Conservation (phyloP, 1,140 invertebrate species). For the Agrilus planipennis region DNA sequence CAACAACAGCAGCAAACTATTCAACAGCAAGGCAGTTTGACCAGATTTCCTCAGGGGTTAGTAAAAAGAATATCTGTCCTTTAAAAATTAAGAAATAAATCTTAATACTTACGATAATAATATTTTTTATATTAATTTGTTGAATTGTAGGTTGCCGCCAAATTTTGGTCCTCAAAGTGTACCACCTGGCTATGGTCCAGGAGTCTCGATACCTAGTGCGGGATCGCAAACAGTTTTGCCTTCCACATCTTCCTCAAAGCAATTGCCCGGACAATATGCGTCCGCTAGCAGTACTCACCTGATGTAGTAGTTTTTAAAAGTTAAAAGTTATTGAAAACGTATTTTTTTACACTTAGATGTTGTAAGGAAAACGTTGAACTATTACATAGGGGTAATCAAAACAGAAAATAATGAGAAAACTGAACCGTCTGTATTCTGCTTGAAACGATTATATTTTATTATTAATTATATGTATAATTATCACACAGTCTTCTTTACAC, state of each 20-base stretch:
- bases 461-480: too few relatives aligned
- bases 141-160: conserved; percentile 5
- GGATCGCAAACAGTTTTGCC: conserved; percentile 10
- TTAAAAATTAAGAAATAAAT: not conserved
- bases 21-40: conserved; percentile 4
- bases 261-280: conserved; percentile 7
- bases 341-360: conserved; percentile 4
- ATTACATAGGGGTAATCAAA: too few relatives aligned
- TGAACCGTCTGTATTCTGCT: too few relatives aligned
- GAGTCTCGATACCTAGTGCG: conserved; percentile 8
- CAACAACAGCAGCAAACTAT: conserved; percentile 11
- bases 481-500: too few relatives aligned
- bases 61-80: conserved; percentile 1
- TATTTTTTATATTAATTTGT: not conserved
- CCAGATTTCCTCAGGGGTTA: conserved; percentile 8
- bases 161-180: conserved; percentile 11
- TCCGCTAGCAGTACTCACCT: conserved; percentile 11
- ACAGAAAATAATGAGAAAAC: too few relatives aligned
- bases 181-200: conserved; percentile 10
- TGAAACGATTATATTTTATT: too few relatives aligned
- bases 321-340: not conserved
- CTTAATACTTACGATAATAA: too few relatives aligned
- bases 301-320: conserved; percentile 9
- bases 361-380: conserved; percentile 8
- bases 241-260: conserved; percentile 8